Evolutionary conservation across 2,888 invertebrate genomes (phyloP).

Genomic region (Drosophila nigricruria): DNA sequence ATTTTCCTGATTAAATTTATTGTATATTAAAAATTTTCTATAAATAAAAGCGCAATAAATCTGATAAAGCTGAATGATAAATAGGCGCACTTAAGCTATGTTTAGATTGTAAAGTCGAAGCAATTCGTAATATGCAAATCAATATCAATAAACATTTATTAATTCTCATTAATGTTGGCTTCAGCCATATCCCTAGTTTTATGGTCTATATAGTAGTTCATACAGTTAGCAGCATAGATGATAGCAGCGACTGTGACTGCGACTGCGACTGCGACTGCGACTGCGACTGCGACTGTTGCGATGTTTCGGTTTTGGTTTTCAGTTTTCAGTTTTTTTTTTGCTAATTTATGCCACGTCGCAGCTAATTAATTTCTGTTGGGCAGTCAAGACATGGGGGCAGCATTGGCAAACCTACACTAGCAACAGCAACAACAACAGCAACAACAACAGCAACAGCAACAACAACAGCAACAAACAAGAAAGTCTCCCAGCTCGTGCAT

Average conservation of each 20-base stretch:
- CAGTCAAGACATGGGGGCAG: constrained; percentile 59
- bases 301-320: constrained; percentile 29
- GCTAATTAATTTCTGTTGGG: constrained; percentile 77
- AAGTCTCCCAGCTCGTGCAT: constrained; percentile 66
- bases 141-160: background rate
- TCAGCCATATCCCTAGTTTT: background rate
- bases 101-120: background rate
- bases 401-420: constrained; percentile 45
- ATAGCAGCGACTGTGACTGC: background rate
- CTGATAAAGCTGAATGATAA: background rate
- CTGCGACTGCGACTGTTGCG: constrained; percentile 3
- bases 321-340: constrained; percentile 24
- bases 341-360: constrained; percentile 79
- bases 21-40: background rate
- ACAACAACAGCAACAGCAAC: constrained; percentile 42
- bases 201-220: constrained; percentile 4
- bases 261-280: constrained; percentile 4
- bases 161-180: background rate
- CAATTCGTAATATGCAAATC: background rate
- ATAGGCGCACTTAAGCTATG: background rate
- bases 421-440: constrained; percentile 24
- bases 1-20: background rate
- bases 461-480: constrained; percentile 63
- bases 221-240: background rate
- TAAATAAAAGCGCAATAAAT: background rate